Conservation (phyloP, 1,140 invertebrate genomes). For the Ctenoplectra terminalis region DNA sequence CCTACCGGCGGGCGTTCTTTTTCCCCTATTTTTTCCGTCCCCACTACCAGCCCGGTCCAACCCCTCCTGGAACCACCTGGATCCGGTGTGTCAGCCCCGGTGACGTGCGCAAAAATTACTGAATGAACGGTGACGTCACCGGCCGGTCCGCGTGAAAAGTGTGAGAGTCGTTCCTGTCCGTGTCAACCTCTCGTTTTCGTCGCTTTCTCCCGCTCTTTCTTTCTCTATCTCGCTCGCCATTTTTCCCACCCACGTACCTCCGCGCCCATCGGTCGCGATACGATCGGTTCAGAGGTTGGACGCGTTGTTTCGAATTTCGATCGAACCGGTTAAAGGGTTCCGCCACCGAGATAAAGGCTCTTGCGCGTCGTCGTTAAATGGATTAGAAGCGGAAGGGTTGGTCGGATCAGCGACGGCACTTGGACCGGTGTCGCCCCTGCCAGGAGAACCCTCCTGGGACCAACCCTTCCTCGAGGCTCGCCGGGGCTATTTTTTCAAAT, state of each 20-base stretch:
- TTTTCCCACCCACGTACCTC: background rate
- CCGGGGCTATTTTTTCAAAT: background rate
- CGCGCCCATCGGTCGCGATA: background rate
- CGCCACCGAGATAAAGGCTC: constrained; percentile 68
- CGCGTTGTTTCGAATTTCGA: constrained; percentile 45
- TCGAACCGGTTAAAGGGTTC: constrained; percentile 40
- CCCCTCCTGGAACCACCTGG: constrained; percentile 70
- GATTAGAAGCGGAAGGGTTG: constrained; percentile 68
- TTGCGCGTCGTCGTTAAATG: constrained; percentile 71
- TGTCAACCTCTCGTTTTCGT: constrained; percentile 56
- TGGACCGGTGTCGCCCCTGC: background rate
- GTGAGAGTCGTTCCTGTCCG: constrained; percentile 64
- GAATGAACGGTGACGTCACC: constrained; percentile 83
- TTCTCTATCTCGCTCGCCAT: background rate
- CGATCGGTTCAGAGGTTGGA: background rate
- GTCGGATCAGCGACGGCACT: constrained; percentile 43
- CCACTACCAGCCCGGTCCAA: constrained; percentile 71
- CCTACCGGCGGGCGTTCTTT: constrained; percentile 78
- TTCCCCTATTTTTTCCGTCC: constrained; percentile 82
- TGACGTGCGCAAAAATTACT: constrained; percentile 83
- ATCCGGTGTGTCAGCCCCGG: constrained; percentile 79
- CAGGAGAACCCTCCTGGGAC: background rate
- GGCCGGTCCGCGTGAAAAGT: constrained; percentile 70
- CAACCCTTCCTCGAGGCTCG: background rate
- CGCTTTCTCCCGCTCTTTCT: background rate